Percentiles rank a stretch among this genome's conserved stretches.
Conservation (phyloP, 2,113 vertebrate species). For the Phalacrocorax aristotelis region DNA sequence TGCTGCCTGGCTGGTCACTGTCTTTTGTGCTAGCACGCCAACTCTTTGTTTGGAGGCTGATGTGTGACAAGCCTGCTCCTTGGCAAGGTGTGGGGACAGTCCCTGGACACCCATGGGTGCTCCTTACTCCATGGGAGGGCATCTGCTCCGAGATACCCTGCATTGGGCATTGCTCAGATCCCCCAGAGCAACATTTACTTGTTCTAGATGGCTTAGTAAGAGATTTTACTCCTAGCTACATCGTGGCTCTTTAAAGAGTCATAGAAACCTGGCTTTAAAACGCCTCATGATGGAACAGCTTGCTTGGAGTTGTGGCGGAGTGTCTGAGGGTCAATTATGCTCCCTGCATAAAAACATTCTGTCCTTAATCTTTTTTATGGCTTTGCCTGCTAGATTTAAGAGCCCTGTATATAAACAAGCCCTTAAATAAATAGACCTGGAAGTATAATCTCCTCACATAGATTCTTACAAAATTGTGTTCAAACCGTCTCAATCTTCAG, state of each 20-base stretch:
- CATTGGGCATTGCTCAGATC: neutral
- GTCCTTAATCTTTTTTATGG: slow-evolving; percentile 43
- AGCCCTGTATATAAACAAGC: slow-evolving; percentile 20
- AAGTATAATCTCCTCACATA: neutral
- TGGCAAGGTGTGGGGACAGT: neutral
- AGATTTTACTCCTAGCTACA: neutral
- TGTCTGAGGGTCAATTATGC: neutral
- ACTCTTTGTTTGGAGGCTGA: fast-evolving
- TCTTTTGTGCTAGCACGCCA: neutral
- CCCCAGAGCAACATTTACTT: neutral
- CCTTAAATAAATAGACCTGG: slow-evolving; percentile 50
- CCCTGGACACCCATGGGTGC: neutral
- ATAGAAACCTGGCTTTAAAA: neutral
- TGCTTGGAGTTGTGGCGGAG: neutral
- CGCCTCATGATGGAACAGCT: neutral
- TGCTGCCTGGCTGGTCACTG: neutral
- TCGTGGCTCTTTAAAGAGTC: neutral
- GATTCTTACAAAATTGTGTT: slow-evolving; percentile 1
- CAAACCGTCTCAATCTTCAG: slow-evolving; percentile 33
- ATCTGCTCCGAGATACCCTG: neutral
- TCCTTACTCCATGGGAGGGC: neutral
- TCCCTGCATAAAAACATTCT: slow-evolving; percentile 4
- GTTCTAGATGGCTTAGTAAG: neutral
- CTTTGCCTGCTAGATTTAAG: slow-evolving; percentile 21
- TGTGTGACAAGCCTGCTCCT: neutral